phyloP scores from a whole-genome alignment of 1,140 invertebrate species.

The Musca vetustissima region DNA sequence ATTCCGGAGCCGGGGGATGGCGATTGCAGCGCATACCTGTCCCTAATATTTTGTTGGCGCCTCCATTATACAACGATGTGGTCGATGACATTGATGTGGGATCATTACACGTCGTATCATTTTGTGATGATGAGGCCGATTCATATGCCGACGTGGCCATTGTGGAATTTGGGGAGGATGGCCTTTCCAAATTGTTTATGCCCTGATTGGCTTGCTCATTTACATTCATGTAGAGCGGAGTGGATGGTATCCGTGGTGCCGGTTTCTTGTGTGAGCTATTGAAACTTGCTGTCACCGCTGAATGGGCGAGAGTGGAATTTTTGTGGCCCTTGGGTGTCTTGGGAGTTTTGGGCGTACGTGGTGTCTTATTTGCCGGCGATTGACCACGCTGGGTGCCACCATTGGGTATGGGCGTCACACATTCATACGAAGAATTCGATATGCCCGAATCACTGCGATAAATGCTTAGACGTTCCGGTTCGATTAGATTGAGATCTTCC shows the following conservation, averaged over 20 bases:
- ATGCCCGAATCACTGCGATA: constrained; percentile 55
- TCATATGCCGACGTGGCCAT: constrained; percentile 42
- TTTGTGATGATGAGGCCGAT: constrained; percentile 36
- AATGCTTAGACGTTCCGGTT: constrained; percentile 50
- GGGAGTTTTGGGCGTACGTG: neutral
- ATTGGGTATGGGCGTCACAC: constrained; percentile 35
- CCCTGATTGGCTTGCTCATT: constrained; percentile 34
- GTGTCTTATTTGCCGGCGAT: constrained; percentile 17
- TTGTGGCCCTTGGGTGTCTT: constrained; percentile 22
- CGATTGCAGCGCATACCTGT: constrained; percentile 35
- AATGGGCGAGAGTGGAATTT: neutral
- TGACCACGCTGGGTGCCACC: neutral
- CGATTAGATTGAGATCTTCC: constrained; percentile 46
- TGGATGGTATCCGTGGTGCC: constrained; percentile 14
- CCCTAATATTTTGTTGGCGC: constrained; percentile 26
- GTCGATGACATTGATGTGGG: constrained; percentile 36
- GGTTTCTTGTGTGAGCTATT: constrained; percentile 24
- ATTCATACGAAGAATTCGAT: constrained; percentile 53
- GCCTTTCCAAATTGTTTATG: constrained; percentile 26
- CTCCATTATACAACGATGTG: constrained; percentile 37
- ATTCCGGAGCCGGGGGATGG: constrained; percentile 35
- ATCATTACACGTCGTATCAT: constrained; percentile 33
- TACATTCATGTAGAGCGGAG: constrained; percentile 40
- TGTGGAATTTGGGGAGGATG: constrained; percentile 29
- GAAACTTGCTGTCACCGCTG: constrained; percentile 1